Conservation (phyloP, 2,113 vertebrate species). For the Trochalopteron elliotii region DNA sequence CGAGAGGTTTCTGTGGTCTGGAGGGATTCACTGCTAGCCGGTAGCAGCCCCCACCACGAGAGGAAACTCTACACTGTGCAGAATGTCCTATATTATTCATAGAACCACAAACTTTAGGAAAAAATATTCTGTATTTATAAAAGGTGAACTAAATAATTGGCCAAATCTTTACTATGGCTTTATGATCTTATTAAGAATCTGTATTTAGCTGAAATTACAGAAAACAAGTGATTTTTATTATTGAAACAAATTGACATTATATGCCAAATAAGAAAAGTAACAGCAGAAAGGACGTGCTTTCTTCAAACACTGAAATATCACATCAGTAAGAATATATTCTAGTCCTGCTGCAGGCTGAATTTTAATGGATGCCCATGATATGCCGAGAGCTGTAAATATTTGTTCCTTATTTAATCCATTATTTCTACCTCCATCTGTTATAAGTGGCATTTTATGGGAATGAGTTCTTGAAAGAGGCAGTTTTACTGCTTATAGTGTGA, state of each 20-base stretch:
- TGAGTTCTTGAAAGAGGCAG: neutral
- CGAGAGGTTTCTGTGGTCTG: no score
- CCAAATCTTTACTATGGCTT: neutral
- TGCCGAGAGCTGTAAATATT: slow-evolving; percentile 4
- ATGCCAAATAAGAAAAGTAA: neutral
- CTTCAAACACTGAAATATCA: neutral
- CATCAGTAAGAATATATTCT: neutral
- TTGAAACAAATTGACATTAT: neutral
- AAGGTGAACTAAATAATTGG: neutral
- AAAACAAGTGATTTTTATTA: neutral
- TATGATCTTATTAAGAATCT: neutral
- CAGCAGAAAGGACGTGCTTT: neutral
- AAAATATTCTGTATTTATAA: neutral
- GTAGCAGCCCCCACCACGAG: no score
- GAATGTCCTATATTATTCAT: neutral
- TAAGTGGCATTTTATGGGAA: neutral
- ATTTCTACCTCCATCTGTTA: slow-evolving; percentile 12
- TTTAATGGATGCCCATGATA: slow-evolving; percentile 3
- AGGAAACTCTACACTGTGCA: no score
- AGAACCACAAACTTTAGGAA: neutral
- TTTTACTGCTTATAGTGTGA: neutral
- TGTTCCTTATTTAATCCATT: slow-evolving; percentile 25
- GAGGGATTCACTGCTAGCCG: no score
- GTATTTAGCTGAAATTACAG: neutral
- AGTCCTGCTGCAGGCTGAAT: neutral